These are phyloP conservation scores for Porites cylindrica DNA, from an alignment of 92 coral and sea anemone genomes.

Conservation along the genomic window DNA sequence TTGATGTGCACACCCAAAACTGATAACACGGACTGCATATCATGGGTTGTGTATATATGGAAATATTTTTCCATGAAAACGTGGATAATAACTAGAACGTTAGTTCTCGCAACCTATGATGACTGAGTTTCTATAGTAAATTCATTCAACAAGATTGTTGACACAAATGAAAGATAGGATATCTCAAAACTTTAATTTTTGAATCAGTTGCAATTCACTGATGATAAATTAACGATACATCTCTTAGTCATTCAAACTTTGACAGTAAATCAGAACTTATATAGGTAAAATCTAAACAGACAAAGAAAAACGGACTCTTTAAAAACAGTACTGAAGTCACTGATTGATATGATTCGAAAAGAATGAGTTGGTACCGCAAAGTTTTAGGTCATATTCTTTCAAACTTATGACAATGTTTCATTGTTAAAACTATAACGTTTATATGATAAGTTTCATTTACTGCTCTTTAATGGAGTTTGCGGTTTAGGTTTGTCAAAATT, in stretches of 20 bases:
- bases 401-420: neutral
- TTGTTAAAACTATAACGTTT: neutral
- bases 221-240: neutral
- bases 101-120: too few relatives aligned
- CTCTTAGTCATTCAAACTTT: neutral
- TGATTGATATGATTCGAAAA: neutral
- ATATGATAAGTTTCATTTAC: neutral
- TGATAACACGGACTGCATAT: too few relatives aligned
- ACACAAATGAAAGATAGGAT: neutral
- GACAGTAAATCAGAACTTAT: neutral
- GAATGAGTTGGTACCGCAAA: neutral
- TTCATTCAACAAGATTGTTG: neutral
- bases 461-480: constrained; percentile 11
- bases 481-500: constrained; percentile 39
- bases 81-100: too few relatives aligned
- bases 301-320: neutral
- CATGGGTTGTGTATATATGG: too few relatives aligned
- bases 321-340: neutral
- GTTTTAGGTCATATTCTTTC: neutral
- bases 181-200: neutral
- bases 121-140: too few relatives aligned
- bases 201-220: neutral
- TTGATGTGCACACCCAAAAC: too few relatives aligned
- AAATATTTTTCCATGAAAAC: too few relatives aligned
- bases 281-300: neutral